A percentile compares a stretch with the other conserved stretches of the same genome.
phyloP scores from a whole-genome alignment of 2,797 vertebrate species.

The Peromyscus eremicus region DNA sequence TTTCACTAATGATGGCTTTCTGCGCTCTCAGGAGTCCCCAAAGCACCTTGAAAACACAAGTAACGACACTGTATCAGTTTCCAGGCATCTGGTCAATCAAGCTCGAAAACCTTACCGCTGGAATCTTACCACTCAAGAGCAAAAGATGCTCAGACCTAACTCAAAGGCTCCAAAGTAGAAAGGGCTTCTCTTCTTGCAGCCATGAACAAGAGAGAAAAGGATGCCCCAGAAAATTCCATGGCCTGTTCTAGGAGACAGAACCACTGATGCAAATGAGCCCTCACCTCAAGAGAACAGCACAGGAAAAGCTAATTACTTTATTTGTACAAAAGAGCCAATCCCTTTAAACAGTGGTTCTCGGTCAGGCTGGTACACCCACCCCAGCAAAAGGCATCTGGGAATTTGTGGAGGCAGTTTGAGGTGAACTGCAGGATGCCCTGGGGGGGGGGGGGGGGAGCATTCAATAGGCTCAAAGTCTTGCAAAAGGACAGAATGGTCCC shows the following conservation, averaged over 20 bases:
- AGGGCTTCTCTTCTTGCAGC: not conserved
- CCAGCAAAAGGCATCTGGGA: not conserved
- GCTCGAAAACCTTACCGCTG: not conserved
- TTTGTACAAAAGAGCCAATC: not conserved
- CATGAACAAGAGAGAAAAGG: slow-evolving; percentile 52
- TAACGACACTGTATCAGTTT: not conserved
- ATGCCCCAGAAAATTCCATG: slow-evolving; percentile 34
- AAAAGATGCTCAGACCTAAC: slow-evolving; percentile 46
- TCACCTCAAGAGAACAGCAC: slow-evolving; percentile 8
- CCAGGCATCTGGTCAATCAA: not conserved
- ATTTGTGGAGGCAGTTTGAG: not conserved
- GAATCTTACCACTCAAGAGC: slow-evolving; percentile 13
- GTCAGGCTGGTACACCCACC: not conserved
- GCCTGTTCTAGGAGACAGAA: slow-evolving; percentile 40
- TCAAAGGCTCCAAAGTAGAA: slow-evolving; percentile 43
- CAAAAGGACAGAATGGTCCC: slow-evolving; percentile 1
- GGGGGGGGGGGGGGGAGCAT: not conserved
- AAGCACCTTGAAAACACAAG: slow-evolving; percentile 65
- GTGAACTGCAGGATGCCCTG: not conserved
- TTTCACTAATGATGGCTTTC: slow-evolving; percentile 14
- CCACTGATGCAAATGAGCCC: not conserved
- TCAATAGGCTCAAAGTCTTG: slow-evolving; percentile 8
- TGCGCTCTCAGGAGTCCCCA: not conserved
- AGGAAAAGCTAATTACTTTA: slow-evolving; percentile 23
- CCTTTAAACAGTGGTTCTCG: not conserved